Conservation (phyloP, 2,888 invertebrate genomes). For the Drosophila tanythrix region DNA sequence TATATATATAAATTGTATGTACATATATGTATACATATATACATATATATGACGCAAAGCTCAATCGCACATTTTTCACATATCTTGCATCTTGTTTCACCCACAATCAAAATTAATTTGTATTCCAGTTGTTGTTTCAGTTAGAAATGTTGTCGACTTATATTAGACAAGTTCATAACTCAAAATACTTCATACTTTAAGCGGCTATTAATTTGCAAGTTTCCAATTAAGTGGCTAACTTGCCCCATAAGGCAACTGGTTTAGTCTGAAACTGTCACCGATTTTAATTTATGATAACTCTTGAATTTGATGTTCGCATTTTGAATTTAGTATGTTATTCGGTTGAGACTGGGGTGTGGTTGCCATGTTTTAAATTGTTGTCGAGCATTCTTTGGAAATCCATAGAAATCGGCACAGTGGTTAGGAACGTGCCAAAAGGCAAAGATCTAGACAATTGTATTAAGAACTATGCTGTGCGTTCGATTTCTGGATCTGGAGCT, state of each 20-base stretch:
- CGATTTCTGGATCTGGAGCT: conserved; percentile 20
- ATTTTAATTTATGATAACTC: conserved; percentile 60
- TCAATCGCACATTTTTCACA: not conserved
- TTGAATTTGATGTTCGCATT: conserved; percentile 47
- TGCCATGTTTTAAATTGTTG: conserved; percentile 1
- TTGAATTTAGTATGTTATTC: conserved; percentile 21
- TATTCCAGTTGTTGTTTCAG: not conserved
- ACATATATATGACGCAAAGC: too few species aligned
- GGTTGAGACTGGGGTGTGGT: conserved; percentile 57
- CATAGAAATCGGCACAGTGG: conserved; percentile 39
- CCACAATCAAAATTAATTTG: conserved; percentile 3
- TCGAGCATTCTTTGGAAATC: conserved; percentile 33
- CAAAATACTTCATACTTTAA: conserved; percentile 59
- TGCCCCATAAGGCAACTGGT: conserved; percentile 50
- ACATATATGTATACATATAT: not conserved
- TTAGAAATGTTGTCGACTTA: conserved; percentile 41
- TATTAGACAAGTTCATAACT: conserved; percentile 63
- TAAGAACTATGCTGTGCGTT: conserved; percentile 12
- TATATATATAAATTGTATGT: not conserved
- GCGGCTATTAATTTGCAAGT: conserved; percentile 71
- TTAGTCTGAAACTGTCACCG: conserved; percentile 59
- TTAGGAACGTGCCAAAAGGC: conserved; percentile 56
- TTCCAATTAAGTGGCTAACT: conserved; percentile 58
- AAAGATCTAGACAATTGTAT: conserved; percentile 35
- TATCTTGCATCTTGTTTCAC: not conserved